Evolutionary conservation across 2,113 vertebrate genomes (phyloP), one percentile per base, ranked within the genome.

Genomic region (Tragelaphus scriptus): DNA sequence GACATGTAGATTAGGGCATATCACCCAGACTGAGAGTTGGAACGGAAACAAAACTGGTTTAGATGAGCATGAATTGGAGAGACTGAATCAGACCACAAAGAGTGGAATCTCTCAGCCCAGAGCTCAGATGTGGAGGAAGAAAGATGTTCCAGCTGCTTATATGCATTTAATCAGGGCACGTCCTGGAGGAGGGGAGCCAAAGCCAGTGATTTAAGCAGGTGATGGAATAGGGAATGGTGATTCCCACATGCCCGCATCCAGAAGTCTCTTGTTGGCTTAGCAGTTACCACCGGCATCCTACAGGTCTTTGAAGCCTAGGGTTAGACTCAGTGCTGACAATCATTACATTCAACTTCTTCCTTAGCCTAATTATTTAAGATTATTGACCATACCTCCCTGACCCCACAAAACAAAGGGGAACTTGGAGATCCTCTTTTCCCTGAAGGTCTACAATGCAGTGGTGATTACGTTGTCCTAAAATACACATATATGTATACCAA

Each of bases 241-340:
- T 9, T 9, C 79, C 28, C 23, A 12, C 5, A 21, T 0, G n/a
- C 26, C 25, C 40, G 15, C 3, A 12, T 53, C 25, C 4, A 4
- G 61, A 28, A 49, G 12, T 23, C 55, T 30, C 23, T 40, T 1
- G 4, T 21, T 8, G 21, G 88, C 63, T n/a, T 4, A 28, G 49
- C 77, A 80, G 13, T 36, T 49, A 25, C 81, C 71, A 68, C 17
- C 71, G 40, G 10, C 14, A 0, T 16, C 26, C 12, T 8, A 19
- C 32, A 36, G 21, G 13, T 55, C 44, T 81, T n/a, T 25, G 36
- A 88, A 61, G 80, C 53, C 30, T 15, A 36, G n/a, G 61, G 84
- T 65, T 49, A 40, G 3, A 61, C 84, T 15, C 28, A 30, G 30
- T 32, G 61, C n/a, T 9, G 40, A 86, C 15, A 75, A 28, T 25